Percentiles rank a stretch among this genome's conserved stretches.
Evolutionary conservation across 2,113 vertebrate genomes (phyloP).

Genomic region (Pollimyrus isidori): DNA sequence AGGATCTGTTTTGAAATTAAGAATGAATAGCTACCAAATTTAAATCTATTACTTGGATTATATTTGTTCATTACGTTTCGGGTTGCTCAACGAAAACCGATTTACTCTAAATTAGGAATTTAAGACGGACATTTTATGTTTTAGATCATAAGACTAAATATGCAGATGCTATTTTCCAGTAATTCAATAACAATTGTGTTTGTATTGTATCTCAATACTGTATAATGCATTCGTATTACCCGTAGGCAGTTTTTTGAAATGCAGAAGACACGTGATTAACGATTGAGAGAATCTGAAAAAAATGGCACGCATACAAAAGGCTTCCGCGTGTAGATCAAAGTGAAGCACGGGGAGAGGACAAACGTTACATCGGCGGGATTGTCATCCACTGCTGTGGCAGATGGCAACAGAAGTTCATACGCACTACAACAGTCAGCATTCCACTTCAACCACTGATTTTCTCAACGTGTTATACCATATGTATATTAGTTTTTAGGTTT

Average conservation of each 20-base stretch:
- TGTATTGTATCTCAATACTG: background rate
- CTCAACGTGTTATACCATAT: background rate
- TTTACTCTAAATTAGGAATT: background rate
- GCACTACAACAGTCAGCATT: background rate
- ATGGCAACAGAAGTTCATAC: slow-evolving; percentile 41
- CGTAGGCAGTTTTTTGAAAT: background rate
- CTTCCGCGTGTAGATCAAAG: slow-evolving; percentile 53
- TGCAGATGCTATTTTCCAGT: background rate
- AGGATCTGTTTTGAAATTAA: background rate
- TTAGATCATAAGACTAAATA: background rate
- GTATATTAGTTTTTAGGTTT: background rate
- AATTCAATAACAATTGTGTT: background rate
- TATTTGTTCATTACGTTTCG: background rate
- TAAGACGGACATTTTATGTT: background rate
- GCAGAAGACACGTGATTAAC: slow-evolving; percentile 7
- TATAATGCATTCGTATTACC: background rate
- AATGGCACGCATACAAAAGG: background rate
- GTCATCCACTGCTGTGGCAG: slow-evolving; percentile 58
- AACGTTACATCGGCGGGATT: slow-evolving; percentile 50
- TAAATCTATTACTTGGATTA: background rate
- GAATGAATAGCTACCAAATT: background rate
- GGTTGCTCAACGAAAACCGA: background rate
- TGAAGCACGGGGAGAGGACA: slow-evolving; percentile 53
- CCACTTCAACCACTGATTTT: background rate
- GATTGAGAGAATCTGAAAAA: background rate